Evolutionary conservation across 2,888 invertebrate genomes (phyloP), one percentile per base, ranked within the genome.

Genomic region (Notocelia uddmanniana): DNA sequence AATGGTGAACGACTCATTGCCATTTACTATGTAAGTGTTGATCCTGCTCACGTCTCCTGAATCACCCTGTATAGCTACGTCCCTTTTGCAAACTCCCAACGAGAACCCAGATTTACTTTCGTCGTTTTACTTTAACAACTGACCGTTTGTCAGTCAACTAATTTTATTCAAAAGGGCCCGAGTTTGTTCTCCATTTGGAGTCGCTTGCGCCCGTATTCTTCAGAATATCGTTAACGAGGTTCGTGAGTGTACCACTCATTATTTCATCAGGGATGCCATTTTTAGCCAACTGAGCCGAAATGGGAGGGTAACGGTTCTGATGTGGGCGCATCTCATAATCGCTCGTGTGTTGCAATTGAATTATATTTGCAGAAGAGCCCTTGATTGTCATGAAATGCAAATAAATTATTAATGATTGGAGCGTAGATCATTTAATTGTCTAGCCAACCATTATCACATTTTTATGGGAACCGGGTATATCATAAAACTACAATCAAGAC

Each of bases 201-300:
- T 48, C 62, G 15, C 50, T 34, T 63, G 15, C 18, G 19, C 6
- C 48, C 6, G 8, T 63, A 34, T 63, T 8, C n/a, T 10, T 15
- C n/a, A 23, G 15, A 21, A 3, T 13, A 31, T 13, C 8, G 15
- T 9, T 52, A 63, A 63, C 63, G 63, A 63, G 50, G 13, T 52
- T 63, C 63, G 52, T 63, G 63, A 63, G 52, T 23, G 21, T 9
- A 52, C 50, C 52, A 34, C 63, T 50, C 50, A 63, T 63, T 63
- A 63, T 63, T 63, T 63, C 34, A 63, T 63, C 31, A 63, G 52
- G 15, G 9, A 60, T 10, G 31, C 15, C 50, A 52, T 63, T 52
- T 59, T 63, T 34, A 34, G 26, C n/a, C 34, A 15, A 63, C 34
- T 10, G 15, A 13, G 8, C 15, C 41, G 3, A 26, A n/a, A 26